A percentile compares a stretch with the other conserved stretches of the same genome.
These are phyloP conservation scores for Lophotriccus pileatus DNA, from an alignment of 2,797 vertebrate species.

Conservation along the genomic window DNA sequence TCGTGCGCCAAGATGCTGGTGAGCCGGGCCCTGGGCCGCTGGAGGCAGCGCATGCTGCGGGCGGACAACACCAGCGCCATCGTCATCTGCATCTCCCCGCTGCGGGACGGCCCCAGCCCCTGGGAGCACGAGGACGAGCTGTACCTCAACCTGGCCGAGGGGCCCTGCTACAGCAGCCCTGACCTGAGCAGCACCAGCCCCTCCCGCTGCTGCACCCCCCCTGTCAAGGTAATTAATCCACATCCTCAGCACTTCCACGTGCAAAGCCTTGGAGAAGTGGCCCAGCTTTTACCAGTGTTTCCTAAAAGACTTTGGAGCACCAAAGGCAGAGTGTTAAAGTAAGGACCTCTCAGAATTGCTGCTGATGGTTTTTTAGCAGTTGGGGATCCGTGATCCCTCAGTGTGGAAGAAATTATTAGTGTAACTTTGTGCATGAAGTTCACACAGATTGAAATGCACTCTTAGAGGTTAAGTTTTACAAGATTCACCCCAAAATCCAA, in stretches of 20 bases:
- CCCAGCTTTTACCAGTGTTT: neutral
- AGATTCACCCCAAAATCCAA: neutral
- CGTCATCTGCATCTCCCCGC: conserved; percentile 88
- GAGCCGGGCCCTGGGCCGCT: conserved; percentile 89
- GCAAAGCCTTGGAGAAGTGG: neutral
- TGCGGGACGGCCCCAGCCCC: neutral
- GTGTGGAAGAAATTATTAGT: rapidly evolving
- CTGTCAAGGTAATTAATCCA: conserved; percentile 80
- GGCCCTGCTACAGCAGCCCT: conserved; percentile 82
- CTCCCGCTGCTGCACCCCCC: conserved; percentile 84
- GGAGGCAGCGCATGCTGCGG: conserved; percentile 95
- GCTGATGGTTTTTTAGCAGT: neutral
- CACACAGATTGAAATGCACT: neutral
- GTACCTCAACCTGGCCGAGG: conserved; percentile 87
- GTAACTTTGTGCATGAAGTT: neutral
- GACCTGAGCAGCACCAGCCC: conserved; percentile 61
- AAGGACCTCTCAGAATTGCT: neutral
- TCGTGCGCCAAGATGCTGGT: conserved; percentile 91
- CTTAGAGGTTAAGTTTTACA: neutral
- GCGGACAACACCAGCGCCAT: conserved; percentile 97
- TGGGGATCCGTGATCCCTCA: neutral
- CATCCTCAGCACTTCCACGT: rapidly evolving
- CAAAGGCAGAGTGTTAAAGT: neutral
- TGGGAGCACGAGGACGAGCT: conserved; percentile 83
- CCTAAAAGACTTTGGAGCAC: neutral